Base-by-base conservation (phyloP, 2,113 vertebrate genomes). In the Serinus canaria region DNA sequence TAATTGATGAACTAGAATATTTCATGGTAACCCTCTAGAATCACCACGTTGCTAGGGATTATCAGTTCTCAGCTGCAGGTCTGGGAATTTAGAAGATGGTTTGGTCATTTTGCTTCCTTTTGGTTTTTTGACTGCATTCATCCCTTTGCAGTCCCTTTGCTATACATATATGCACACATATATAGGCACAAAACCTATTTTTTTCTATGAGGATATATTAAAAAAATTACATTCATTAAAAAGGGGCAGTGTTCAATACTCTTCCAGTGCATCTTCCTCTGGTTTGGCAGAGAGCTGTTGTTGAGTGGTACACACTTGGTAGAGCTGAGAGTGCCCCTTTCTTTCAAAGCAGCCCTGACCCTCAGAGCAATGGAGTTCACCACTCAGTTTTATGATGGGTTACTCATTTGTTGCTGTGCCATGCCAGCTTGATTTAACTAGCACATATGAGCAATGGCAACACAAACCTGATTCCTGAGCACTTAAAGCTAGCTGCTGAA, bases 401-500 rank as follows among this genome's bases (percentile, higher is more conserved):
- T 69, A 64, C 67, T 86, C 31, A 27, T 77, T 73, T 93, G 55
- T 76, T 73, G 44, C 35, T 82, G 58, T 58, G n/a, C 53, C 66
- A 31, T 44, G 55, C 37, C 78, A 76, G 63, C 33, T 80, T 80
- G 58, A 83, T 95, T 84, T 83, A 91, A 88, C 70, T 85, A 80
- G 59, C 79, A 44, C 55, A 91, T 70, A 46, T 39, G 69, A 97
- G 33, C 84, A 95, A 67, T 39, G 67, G 53, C 41, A 95, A 69
- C 63, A 68, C 79, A 94, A 94, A 81, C 91, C 87, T 94, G 95
- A 96, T 94, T 97, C 95, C 75, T 83, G 78, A 95, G 60, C 96
- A 77, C 96, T 97, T 96, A 96, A 96, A 98, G 95, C 96, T 97
- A 96, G 77, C 85, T 97, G 96, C 78, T 96, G 82, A 92, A 97